phyloP scores from a whole-genome alignment of 1,140 invertebrate species.

The Saccostrea cuccullata region DNA sequence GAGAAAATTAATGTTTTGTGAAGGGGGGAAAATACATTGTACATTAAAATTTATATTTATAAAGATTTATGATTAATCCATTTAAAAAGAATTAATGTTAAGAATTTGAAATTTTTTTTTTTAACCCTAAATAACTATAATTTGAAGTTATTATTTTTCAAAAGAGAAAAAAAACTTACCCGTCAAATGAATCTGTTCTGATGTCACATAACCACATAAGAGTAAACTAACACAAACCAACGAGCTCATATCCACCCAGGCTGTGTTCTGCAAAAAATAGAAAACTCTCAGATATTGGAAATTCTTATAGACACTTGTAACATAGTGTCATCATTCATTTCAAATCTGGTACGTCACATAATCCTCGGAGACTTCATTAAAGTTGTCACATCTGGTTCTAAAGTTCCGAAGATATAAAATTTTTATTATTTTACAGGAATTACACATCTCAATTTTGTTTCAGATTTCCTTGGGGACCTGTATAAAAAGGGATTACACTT shows the following conservation, averaged over 20 bases:
- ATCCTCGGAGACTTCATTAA: conserved; percentile 6
- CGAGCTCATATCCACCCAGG: conserved; percentile 1
- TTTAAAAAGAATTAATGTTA: too few species aligned
- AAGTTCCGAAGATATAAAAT: background rate
- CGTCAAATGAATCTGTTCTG: background rate
- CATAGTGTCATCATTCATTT: background rate
- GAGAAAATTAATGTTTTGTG: too few species aligned
- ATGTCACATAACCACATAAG: background rate
- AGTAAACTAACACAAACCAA: background rate
- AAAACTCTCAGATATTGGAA: background rate
- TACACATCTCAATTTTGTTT: background rate
- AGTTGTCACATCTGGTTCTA: background rate
- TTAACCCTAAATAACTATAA: too few species aligned
- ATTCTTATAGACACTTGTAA: background rate
- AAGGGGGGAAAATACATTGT: too few species aligned
- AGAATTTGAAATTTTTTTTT: too few species aligned
- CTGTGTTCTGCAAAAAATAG: background rate
- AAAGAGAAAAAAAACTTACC: background rate
- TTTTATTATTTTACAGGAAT: background rate
- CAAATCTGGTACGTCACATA: conserved; percentile 12
- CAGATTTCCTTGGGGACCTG: background rate
- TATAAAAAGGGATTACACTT: too few species aligned
- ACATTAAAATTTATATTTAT: too few species aligned
- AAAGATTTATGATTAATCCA: too few species aligned
- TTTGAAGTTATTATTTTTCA: too few species aligned